Evolutionary conservation across 2,797 vertebrate genomes (phyloP), one percentile per base, ranked within the genome.

Genomic region (Pristis pectinata): DNA sequence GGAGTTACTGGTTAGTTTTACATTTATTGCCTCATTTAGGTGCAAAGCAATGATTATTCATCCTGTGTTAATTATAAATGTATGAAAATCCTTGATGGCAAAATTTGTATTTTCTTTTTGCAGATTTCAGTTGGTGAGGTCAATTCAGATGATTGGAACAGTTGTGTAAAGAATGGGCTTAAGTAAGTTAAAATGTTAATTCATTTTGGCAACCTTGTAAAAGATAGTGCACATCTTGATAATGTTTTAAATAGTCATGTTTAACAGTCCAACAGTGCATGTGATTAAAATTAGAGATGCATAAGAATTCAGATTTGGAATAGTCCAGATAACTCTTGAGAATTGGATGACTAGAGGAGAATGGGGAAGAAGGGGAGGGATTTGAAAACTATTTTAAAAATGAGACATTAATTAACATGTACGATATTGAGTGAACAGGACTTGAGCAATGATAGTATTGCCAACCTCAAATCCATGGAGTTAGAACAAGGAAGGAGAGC

Each of bases 121-220:
- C 96, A 99, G 99, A 94, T 59, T 3, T 95, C 95, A 1, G 94
- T 97, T 95, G 96, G 96, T 61, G 97, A 98, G 85, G 95, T 98
- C 95, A 95, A 96, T 67, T 96, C 98, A 30, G 96, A 96, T 30
- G 98, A 98, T 1, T 99, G 99, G 99, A 98, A 98, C 96, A 96
- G 89, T 95, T 97, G 99, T 95, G 97, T 99, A 95, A 99, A 98
- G 96, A 96, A 95, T 0, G 99, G 99, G 95, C 97, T 99, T n/a
- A 99, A 98, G 99, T 99, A 96, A 96, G 98, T 95, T 92, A 1
- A 30, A 9, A 0, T 80, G 93, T 95, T 59, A 64, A 8, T 95
- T 89, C 0, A 34, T 95, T 94, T 95, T 94, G 92, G 94, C 70
- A 3, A 94, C 76, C 85, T 89, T 49, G 44, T 44, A 85, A 85